phyloP scores from a whole-genome alignment of 1,140 invertebrate genomes.

The Drosophila neocordata region DNA sequence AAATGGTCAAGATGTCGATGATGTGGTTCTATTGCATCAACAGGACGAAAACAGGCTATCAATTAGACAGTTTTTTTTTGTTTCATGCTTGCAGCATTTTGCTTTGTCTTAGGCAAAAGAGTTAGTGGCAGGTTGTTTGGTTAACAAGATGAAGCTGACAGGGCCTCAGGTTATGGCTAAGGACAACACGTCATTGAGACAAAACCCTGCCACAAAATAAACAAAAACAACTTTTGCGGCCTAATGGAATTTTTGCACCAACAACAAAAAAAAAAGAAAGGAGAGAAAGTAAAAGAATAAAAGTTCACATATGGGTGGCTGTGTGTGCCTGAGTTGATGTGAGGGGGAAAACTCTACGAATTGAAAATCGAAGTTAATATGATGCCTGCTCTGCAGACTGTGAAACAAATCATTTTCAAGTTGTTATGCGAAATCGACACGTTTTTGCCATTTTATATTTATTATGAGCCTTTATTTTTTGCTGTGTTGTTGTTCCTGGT shows the following conservation, averaged over 20 bases:
- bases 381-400: slow-evolving; percentile 64
- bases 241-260: slow-evolving; percentile 70
- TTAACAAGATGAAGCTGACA: slow-evolving; percentile 74
- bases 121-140: slow-evolving; percentile 64
- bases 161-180: slow-evolving; percentile 65
- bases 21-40: slow-evolving; percentile 15
- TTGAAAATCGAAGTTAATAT: slow-evolving; percentile 81
- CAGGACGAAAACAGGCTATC: slow-evolving; percentile 38
- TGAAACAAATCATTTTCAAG: slow-evolving; percentile 82
- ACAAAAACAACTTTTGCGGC: slow-evolving; percentile 67
- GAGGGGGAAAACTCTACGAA: slow-evolving; percentile 46
- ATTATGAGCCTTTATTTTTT: slow-evolving; percentile 71
- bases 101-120: slow-evolving; percentile 67
- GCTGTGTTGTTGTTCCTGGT: slow-evolving; percentile 13
- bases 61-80: slow-evolving; percentile 53
- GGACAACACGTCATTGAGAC: slow-evolving; percentile 76
- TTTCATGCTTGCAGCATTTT: slow-evolving; percentile 21
- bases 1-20: slow-evolving; percentile 74
- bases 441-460: slow-evolving; percentile 82
- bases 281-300: slow-evolving; percentile 56
- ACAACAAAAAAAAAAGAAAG: slow-evolving; percentile 35
- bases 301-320: slow-evolving; percentile 28
- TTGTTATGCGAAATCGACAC: slow-evolving; percentile 80
- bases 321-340: slow-evolving; percentile 36
- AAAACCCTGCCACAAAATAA: slow-evolving; percentile 35